Conservation (phyloP, 2,113 vertebrate genomes). For the Laticauda colubrina region DNA sequence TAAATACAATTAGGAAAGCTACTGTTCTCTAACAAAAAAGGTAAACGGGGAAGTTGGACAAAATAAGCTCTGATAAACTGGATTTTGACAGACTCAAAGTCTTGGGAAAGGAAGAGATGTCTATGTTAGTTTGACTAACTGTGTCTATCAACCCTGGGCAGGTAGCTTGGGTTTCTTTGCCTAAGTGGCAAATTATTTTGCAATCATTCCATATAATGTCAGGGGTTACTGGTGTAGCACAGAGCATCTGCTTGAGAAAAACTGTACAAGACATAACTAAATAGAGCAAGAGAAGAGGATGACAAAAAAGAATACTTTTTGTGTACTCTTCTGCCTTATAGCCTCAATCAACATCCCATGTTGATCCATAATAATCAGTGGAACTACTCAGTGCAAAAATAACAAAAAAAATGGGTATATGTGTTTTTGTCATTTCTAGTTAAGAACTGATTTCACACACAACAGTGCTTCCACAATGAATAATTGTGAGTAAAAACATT, state of each 20-base stretch:
- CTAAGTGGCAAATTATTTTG: not conserved
- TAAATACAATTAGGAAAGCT: not conserved
- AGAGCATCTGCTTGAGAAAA: not conserved
- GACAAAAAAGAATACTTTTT: not conserved
- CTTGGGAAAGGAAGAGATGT: not conserved
- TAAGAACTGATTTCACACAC: not conserved
- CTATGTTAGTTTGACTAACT: not conserved
- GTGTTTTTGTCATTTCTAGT: not conserved
- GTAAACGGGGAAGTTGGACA: not conserved
- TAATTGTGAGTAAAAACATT: not conserved
- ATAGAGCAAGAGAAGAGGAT: not conserved
- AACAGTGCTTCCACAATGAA: not conserved
- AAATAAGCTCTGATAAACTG: not conserved
- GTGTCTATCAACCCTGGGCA: not conserved
- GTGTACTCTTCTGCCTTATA: not conserved
- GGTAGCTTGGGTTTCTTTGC: not conserved
- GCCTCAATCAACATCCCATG: not conserved
- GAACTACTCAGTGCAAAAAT: not conserved
- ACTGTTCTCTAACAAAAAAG: not conserved
- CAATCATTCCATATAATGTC: not conserved
- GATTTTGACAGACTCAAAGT: not conserved
- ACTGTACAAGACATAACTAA: not conserved
- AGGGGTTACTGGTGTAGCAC: not conserved
- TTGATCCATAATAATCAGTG: not conserved
- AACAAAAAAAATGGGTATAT: not conserved